phyloP scores from a whole-genome alignment of 2,888 invertebrate genomes.

The Dicranocentrus wangi region DNA sequence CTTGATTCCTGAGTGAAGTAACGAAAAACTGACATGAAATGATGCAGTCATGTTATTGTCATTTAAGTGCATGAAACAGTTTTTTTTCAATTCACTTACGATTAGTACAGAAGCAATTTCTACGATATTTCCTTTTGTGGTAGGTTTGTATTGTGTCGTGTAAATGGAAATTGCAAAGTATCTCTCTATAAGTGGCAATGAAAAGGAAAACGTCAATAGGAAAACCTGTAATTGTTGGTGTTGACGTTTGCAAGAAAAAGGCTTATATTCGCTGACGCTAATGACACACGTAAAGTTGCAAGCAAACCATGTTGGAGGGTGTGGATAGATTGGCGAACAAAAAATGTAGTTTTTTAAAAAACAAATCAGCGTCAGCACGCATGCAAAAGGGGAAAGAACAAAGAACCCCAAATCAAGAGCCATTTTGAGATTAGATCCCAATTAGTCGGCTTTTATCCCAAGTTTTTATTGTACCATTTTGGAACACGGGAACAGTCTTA shows the following conservation, averaged over 20 bases:
- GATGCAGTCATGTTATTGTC: background rate
- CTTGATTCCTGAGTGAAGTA: conserved; percentile 46
- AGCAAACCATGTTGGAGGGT: background rate
- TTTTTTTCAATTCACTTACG: background rate
- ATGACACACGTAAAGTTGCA: too few species aligned
- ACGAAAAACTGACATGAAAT: conserved; percentile 33
- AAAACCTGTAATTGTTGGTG: too few species aligned
- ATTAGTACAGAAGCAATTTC: too few species aligned
- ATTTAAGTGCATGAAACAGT: background rate
- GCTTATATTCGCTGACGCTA: too few species aligned
- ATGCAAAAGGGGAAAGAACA: background rate
- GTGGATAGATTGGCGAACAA: background rate
- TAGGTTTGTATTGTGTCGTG: too few species aligned
- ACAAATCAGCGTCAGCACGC: background rate
- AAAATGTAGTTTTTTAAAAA: conserved; percentile 2
- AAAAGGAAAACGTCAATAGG: too few species aligned
- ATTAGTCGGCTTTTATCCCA: conserved; percentile 43
- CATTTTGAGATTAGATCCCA: conserved; percentile 45
- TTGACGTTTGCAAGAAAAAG: too few species aligned
- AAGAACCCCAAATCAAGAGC: background rate
- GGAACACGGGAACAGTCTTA: conserved; percentile 23
- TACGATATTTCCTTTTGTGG: too few species aligned
- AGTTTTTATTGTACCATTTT: conserved; percentile 29
- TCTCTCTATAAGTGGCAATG: too few species aligned
- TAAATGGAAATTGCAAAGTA: too few species aligned